A percentile compares a stretch with the other conserved stretches of the same genome.
Evolutionary conservation across 1,140 invertebrate species (phyloP).

Genomic region (Drosophila repleta): DNA sequence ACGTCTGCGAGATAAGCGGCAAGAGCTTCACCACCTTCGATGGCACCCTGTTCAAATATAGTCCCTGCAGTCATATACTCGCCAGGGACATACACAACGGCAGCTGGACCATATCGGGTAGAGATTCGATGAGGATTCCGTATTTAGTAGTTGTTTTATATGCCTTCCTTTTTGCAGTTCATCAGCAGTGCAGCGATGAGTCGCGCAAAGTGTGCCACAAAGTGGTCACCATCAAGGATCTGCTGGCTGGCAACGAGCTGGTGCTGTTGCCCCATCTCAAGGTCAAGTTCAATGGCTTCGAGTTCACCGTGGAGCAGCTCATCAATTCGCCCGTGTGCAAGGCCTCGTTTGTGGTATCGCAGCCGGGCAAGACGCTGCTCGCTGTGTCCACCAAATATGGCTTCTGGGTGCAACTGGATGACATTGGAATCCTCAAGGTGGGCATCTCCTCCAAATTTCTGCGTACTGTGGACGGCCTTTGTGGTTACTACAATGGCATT

Average conservation of each 20-base stretch:
- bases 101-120: slow-evolving; percentile 88
- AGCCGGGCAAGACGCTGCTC: slow-evolving; percentile 88
- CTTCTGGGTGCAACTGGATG: slow-evolving; percentile 89
- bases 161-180: slow-evolving; percentile 45
- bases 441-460: slow-evolving; percentile 87
- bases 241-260: slow-evolving; percentile 62
- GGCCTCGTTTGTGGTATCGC: slow-evolving; percentile 87
- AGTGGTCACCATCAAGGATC: slow-evolving; percentile 84
- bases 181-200: slow-evolving; percentile 72
- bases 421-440: slow-evolving; percentile 88
- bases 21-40: slow-evolving; percentile 92
- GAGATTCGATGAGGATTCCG: slow-evolving; percentile 4
- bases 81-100: slow-evolving; percentile 87
- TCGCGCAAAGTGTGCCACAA: slow-evolving; percentile 86
- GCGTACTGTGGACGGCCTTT: slow-evolving; percentile 89
- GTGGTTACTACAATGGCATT: slow-evolving; percentile 90
- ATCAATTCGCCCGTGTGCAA: slow-evolving; percentile 86
- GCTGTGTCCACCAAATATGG: slow-evolving; percentile 89
- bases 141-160: neutral
- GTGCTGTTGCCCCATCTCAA: slow-evolving; percentile 86
- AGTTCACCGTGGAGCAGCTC: slow-evolving; percentile 88
- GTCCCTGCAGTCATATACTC: slow-evolving; percentile 91
- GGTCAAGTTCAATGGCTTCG: slow-evolving; percentile 87
- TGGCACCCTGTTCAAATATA: slow-evolving; percentile 89
- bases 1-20: slow-evolving; percentile 89